Percentiles rank a stretch among this genome's conserved stretches.
These are phyloP conservation scores for Aurelia sp. DNA, from an alignment of 30 jellyfish, hydroid and myxozoan genomes.

Conservation along the genomic window DNA sequence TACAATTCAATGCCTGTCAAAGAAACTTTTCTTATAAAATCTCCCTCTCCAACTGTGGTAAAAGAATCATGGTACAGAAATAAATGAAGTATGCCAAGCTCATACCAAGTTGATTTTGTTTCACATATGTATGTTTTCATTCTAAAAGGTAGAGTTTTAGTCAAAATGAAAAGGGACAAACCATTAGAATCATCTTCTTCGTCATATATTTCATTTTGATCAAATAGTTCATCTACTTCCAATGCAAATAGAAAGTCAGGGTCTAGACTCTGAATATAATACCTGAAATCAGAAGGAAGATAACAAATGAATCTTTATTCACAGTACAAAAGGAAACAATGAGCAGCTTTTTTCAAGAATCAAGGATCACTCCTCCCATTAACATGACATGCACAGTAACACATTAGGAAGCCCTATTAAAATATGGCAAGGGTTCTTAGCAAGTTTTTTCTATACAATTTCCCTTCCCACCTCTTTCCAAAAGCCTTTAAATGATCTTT, in stretches of 20 bases:
- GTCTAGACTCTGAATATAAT: slow-evolving; percentile 28
- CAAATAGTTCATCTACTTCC: slow-evolving; percentile 21
- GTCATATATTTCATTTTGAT: slow-evolving; percentile 14
- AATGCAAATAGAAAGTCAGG: slow-evolving; percentile 1
- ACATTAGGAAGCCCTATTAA: no score
- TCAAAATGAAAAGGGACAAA: slow-evolving; percentile 3
- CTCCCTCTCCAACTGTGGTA: no score
- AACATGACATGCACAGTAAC: no score
- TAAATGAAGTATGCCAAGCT: neutral
- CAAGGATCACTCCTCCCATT: no score
- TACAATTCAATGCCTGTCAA: neutral
- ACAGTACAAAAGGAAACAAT: no score
- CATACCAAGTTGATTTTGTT: neutral
- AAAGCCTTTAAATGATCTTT: no score
- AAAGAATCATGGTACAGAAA: no score
- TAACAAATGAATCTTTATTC: no score
- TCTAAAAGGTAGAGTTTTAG: neutral
- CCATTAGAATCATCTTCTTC: slow-evolving; percentile 82
- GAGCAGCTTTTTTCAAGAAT: no score
- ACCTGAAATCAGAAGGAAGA: slow-evolving; percentile 12
- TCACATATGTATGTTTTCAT: neutral
- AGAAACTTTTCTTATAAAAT: neutral
- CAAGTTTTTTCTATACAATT: no score
- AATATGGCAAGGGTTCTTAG: no score
- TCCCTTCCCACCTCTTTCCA: no score